Conservation (phyloP, 2,888 invertebrate genomes). For the Polydrusus cervinus region DNA sequence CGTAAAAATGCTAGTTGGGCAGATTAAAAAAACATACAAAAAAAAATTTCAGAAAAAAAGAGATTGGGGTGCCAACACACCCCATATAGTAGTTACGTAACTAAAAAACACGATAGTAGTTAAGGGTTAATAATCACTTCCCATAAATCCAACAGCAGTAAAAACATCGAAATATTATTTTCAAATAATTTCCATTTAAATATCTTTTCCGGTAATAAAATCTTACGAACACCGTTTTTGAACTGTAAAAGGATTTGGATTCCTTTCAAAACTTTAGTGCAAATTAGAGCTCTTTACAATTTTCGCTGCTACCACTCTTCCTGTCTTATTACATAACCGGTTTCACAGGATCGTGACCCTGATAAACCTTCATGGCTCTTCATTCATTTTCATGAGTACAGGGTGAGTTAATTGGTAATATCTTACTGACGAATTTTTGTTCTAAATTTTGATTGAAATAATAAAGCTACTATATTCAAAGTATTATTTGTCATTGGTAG, state of each 20-base stretch:
- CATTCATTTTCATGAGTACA: neutral
- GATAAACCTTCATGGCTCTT: neutral
- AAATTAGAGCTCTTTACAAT: constrained; percentile 3
- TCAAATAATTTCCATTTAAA: neutral
- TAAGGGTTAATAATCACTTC: too few species aligned
- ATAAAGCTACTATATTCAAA: too few species aligned
- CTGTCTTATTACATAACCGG: constrained; percentile 16
- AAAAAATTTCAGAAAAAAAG: too few species aligned
- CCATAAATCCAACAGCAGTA: too few species aligned
- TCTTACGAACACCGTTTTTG: neutral
- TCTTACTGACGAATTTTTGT: neutral
- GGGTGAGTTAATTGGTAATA: neutral
- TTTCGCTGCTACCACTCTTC: neutral
- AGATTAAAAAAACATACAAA: too few species aligned
- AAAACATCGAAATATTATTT: neutral
- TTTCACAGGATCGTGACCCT: constrained; percentile 3
- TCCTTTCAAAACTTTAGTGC: neutral
- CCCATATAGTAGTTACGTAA: too few species aligned
- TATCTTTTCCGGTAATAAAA: neutral
- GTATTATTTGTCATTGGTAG: too few species aligned
- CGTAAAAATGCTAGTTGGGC: too few species aligned
- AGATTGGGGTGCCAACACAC: too few species aligned
- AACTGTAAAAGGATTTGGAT: constrained; percentile 1
- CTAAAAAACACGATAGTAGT: too few species aligned
- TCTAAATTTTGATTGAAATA: too few species aligned